A percentile compares a stretch with the other conserved stretches of the same genome.
These are phyloP conservation scores for Dasypolia templi DNA, from an alignment of 2,888 invertebrate genomes.

Conservation along the genomic window DNA sequence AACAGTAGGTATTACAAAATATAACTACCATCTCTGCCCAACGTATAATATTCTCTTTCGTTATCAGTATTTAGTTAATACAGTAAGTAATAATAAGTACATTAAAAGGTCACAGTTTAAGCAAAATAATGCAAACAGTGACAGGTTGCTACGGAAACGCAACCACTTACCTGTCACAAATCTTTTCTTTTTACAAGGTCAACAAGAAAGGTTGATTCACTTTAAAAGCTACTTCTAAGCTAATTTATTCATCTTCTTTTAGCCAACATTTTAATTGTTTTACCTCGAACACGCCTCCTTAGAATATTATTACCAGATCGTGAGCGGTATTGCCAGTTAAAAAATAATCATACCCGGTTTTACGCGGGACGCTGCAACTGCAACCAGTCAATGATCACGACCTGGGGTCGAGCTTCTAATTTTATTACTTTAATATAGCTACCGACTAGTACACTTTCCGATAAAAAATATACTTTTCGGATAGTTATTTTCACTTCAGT, in stretches of 20 bases:
- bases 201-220: not conserved
- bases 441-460: not conserved
- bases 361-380: conserved; percentile 57
- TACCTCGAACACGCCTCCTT: conserved; percentile 43
- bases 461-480: too few species aligned
- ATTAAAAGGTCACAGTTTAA: conserved; percentile 10
- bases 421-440: conserved; percentile 44
- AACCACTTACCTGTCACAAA: not conserved
- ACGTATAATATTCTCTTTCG: conserved; percentile 44
- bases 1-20: too few species aligned
- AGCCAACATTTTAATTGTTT: conserved; percentile 34
- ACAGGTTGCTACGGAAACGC: conserved; percentile 11
- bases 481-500: not conserved
- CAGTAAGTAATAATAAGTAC: too few species aligned
- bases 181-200: not conserved
- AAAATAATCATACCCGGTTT: conserved; percentile 56
- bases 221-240: not conserved
- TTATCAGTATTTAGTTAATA: conserved; percentile 47
- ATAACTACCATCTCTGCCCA: conserved; percentile 70
- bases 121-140: not conserved
- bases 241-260: conserved; percentile 16
- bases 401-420: conserved; percentile 41
- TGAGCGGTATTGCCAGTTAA: conserved; percentile 29
- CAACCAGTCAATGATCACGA: conserved; percentile 55
- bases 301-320: conserved; percentile 43